Evolutionary conservation across 2,797 vertebrate genomes (phyloP).

Genomic region (Lepilemur septentrionalis): DNA sequence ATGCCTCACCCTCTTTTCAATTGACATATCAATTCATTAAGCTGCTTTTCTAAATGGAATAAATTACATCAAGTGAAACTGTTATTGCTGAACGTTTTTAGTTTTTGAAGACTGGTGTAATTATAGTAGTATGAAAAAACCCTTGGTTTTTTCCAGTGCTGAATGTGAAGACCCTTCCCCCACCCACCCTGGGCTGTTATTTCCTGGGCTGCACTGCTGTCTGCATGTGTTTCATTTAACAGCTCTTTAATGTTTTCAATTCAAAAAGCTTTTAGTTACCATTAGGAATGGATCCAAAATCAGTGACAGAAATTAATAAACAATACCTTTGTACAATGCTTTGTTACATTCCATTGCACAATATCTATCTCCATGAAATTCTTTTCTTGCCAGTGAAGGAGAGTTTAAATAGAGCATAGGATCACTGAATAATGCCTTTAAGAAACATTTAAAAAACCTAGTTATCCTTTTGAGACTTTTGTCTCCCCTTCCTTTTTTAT

Average conservation of each 20-base stretch:
- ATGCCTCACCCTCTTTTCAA: not conserved
- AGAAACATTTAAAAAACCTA: slow-evolving; percentile 65
- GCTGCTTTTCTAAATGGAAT: not conserved
- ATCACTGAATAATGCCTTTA: slow-evolving; percentile 65
- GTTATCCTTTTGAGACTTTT: slow-evolving; percentile 72
- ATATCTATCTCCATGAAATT: slow-evolving; percentile 66
- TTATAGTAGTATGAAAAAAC: slow-evolving; percentile 24
- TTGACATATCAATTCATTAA: not conserved
- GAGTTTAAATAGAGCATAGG: slow-evolving; percentile 60
- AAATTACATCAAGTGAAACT: not conserved
- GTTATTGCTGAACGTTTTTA: not conserved
- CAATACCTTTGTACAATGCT: slow-evolving; percentile 50
- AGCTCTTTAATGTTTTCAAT: slow-evolving; percentile 65
- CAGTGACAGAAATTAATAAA: slow-evolving; percentile 75
- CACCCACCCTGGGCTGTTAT: not conserved
- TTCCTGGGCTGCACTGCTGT: not conserved
- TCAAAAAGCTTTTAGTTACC: slow-evolving; percentile 69
- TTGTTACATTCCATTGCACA: slow-evolving; percentile 65
- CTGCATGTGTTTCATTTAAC: slow-evolving; percentile 57
- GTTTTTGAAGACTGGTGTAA: not conserved
- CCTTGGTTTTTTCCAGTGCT: not conserved
- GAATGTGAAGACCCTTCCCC: not conserved
- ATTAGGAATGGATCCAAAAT: slow-evolving; percentile 65
- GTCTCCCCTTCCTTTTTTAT: slow-evolving; percentile 42
- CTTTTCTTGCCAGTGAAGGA: slow-evolving; percentile 67